Conservation (phyloP, 2,797 vertebrate genomes). For the Trematomus bernacchii region DNA sequence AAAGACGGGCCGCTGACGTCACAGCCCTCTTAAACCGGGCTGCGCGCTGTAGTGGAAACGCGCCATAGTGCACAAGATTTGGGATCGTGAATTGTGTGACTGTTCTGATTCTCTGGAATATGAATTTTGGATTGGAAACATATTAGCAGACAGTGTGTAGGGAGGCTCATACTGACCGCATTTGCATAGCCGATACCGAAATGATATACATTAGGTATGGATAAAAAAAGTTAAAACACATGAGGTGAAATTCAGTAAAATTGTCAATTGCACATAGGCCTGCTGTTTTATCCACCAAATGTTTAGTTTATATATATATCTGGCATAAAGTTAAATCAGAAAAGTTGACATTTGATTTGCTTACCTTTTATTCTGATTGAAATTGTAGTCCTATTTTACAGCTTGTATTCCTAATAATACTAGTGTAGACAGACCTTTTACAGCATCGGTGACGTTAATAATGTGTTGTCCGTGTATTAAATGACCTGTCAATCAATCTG, state of each 20-base stretch:
- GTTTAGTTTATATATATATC: no score
- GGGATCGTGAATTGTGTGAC: conserved; percentile 18
- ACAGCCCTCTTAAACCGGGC: no score
- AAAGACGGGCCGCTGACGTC: no score
- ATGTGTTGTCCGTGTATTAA: background rate
- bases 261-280: background rate
- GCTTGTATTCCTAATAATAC: background rate
- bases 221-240: conserved; percentile 11
- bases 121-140: background rate
- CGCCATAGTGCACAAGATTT: conserved; percentile 21
- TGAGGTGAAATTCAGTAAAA: background rate
- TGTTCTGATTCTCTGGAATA: conserved; percentile 14
- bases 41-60: no score
- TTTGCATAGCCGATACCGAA: background rate
- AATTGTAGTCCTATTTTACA: background rate
- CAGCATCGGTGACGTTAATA: background rate
- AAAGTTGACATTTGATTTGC: background rate
- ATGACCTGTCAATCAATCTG: conserved; percentile 11
- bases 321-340: background rate
- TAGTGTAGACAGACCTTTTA: background rate
- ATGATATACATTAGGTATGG: background rate
- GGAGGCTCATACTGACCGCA: background rate
- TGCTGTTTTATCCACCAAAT: background rate
- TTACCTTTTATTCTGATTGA: background rate
- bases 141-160: conserved; percentile 1